These are phyloP conservation scores for Pleuronectes platessa DNA, from an alignment of 2,113 vertebrate species.

Conservation along the genomic window DNA sequence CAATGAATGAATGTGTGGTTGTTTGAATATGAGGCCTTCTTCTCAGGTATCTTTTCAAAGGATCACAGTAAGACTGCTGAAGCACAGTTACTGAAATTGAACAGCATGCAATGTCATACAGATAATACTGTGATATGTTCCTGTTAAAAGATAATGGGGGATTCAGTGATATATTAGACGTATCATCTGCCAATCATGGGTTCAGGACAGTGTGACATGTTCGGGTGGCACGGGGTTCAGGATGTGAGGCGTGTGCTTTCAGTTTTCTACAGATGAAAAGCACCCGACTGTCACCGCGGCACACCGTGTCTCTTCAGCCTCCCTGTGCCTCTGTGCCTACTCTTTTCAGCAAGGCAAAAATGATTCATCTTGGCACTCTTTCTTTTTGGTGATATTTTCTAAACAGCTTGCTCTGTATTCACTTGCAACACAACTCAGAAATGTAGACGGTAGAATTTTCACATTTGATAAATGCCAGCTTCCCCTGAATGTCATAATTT, in stretches of 20 bases:
- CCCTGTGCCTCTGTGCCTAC: not conserved
- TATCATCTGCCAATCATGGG: not conserved
- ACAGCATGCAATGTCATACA: too few relatives aligned
- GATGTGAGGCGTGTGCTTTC: not conserved
- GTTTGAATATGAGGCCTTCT: too few relatives aligned
- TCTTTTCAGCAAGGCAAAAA: not conserved
- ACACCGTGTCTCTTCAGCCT: not conserved
- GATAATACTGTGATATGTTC: too few relatives aligned
- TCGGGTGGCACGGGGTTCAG: too few relatives aligned
- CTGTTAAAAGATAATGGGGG: too few relatives aligned
- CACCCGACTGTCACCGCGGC: not conserved
- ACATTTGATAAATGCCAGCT: slow-evolving; percentile 25
- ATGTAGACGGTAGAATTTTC: slow-evolving; percentile 1
- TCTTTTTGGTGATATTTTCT: not conserved
- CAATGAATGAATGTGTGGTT: too few relatives aligned
- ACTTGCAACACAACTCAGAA: not conserved
- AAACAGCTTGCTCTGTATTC: slow-evolving; percentile 21
- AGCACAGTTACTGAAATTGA: too few relatives aligned
- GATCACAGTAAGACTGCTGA: too few relatives aligned
- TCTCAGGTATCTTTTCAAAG: too few relatives aligned
- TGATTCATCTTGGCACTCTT: too few relatives aligned
- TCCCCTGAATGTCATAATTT: slow-evolving; percentile 32
- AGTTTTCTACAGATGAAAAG: slow-evolving; percentile 7
- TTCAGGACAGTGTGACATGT: too few relatives aligned
- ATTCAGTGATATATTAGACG: too few relatives aligned